These are phyloP conservation scores for Cephalophus harveyi DNA, from an alignment of 2,113 vertebrate genomes.

Conservation along the genomic window DNA sequence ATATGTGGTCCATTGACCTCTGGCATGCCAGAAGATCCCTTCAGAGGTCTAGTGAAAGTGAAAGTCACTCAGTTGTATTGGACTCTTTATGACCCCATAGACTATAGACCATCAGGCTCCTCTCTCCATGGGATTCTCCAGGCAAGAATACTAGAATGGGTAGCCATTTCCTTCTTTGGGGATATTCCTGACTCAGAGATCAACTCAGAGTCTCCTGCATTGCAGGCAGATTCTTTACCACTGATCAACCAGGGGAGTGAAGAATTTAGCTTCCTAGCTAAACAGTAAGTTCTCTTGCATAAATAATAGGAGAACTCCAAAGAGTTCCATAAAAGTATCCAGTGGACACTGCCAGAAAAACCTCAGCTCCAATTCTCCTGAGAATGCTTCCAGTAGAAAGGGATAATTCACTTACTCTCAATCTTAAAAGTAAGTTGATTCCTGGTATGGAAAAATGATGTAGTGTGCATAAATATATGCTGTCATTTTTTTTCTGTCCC, in stretches of 20 bases:
- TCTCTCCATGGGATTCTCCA: not conserved
- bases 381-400: not conserved
- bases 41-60: not conserved
- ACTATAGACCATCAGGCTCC: not conserved
- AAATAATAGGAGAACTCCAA: not conserved
- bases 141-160: not conserved
- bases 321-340: not conserved
- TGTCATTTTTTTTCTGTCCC: not conserved
- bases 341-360: not conserved
- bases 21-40: not conserved
- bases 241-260: not conserved
- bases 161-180: not conserved
- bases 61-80: not conserved
- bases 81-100: not conserved
- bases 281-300: not conserved
- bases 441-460: not conserved
- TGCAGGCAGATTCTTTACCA: not conserved
- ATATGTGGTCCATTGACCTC: not conserved
- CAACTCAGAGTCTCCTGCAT: not conserved
- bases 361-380: not conserved
- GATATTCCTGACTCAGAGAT: not conserved
- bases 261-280: not conserved
- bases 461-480: fast-evolving
- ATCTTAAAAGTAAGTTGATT: not conserved
- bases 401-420: not conserved